Conservation (phyloP, 2,888 invertebrate genomes). For the Pardosa pseudoannulata region DNA sequence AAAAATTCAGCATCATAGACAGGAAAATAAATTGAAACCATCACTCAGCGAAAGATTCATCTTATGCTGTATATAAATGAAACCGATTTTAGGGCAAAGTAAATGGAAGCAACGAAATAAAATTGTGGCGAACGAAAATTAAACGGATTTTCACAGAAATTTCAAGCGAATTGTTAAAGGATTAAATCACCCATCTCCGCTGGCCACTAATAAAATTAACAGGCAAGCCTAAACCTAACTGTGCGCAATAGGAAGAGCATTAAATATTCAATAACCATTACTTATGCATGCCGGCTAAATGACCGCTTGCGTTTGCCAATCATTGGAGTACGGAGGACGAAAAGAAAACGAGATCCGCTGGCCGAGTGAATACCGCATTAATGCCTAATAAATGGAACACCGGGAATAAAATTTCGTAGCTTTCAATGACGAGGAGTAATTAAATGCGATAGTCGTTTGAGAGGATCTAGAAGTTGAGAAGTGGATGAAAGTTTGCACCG, state of each 20-base stretch:
- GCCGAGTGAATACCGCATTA: not conserved
- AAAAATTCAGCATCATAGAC: no score
- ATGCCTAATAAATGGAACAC: slow-evolving; percentile 16
- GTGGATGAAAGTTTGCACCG: not conserved
- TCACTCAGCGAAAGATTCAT: no score
- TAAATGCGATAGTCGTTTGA: not conserved
- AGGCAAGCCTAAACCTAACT: not conserved
- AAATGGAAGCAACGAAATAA: not conserved
- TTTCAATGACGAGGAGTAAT: not conserved
- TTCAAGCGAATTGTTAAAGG: not conserved
- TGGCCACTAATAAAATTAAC: slow-evolving; percentile 13
- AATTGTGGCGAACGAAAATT: not conserved
- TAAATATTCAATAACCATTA: slow-evolving; percentile 22
- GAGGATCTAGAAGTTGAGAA: not conserved
- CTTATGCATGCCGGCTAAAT: slow-evolving; percentile 33
- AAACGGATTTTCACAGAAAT: not conserved
- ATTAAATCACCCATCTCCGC: not conserved
- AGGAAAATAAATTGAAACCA: no score
- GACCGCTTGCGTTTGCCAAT: slow-evolving; percentile 13
- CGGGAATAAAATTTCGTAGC: slow-evolving; percentile 5
- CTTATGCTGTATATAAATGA: no score
- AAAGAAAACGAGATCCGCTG: slow-evolving; percentile 7
- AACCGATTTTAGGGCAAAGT: no score
- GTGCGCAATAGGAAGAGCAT: not conserved
- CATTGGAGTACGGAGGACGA: not conserved